Conservation (phyloP, 2,888 invertebrate species). For the Nasonia oneida region DNA sequence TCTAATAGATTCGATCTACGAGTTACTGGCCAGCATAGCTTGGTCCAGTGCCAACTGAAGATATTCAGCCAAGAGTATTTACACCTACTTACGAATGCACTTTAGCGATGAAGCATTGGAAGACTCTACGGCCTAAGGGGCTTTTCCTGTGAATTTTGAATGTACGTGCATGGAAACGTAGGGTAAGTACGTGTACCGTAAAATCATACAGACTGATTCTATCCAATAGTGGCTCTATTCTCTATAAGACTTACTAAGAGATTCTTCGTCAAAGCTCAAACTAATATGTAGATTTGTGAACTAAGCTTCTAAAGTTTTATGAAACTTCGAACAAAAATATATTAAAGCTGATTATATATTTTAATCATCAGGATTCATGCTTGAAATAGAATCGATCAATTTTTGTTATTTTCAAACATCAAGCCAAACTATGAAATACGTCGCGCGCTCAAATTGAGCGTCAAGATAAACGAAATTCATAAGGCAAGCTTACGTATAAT, state of each 20-base stretch:
- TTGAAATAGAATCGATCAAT: neutral
- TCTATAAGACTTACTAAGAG: neutral
- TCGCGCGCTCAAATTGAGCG: neutral
- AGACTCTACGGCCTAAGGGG: neutral
- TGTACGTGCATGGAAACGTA: neutral
- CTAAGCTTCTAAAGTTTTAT: neutral
- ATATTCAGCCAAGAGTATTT: neutral
- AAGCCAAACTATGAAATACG: neutral
- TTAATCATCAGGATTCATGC: neutral
- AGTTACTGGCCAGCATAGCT: neutral
- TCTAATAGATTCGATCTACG: neutral
- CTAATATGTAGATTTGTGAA: neutral
- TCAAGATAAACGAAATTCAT: neutral
- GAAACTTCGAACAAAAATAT: neutral
- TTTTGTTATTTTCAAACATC: neutral
- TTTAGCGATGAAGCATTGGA: neutral
- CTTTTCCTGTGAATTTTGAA: neutral
- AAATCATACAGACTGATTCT: neutral
- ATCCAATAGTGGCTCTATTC: neutral
- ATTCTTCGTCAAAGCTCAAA: neutral
- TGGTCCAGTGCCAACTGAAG: slow-evolving; percentile 7
- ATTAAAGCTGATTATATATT: neutral
- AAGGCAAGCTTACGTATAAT: neutral
- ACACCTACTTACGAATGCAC: slow-evolving; percentile 2
- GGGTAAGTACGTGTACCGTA: neutral